A percentile compares a stretch with the other conserved stretches of the same genome.
phyloP scores from a whole-genome alignment of 2,888 invertebrate genomes.

The Meliscaeva auricollis region DNA sequence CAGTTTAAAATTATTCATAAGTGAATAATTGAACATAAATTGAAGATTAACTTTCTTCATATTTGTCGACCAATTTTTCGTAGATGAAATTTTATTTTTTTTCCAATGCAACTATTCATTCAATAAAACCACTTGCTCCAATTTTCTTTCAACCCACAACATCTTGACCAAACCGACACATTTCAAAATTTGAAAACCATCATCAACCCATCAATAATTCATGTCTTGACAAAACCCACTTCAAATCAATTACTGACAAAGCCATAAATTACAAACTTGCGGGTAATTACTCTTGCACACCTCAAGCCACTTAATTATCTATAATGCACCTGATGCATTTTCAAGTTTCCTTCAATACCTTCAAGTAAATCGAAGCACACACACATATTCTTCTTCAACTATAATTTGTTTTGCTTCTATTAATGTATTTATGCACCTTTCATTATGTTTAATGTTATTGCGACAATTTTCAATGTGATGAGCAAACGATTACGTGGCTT shows the following conservation, averaged over 20 bases:
- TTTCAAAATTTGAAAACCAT: neutral
- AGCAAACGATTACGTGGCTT: slow-evolving; percentile 40
- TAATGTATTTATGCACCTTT: slow-evolving; percentile 18
- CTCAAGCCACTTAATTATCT: slow-evolving; percentile 68
- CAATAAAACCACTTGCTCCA: too few species aligned
- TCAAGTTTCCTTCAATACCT: slow-evolving; percentile 6
- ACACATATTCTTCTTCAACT: neutral
- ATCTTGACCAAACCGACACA: neutral
- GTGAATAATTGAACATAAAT: too few species aligned
- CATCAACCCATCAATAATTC: neutral
- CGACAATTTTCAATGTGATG: slow-evolving; percentile 46
- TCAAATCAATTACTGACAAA: slow-evolving; percentile 71
- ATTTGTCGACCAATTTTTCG: too few species aligned
- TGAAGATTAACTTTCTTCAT: too few species aligned
- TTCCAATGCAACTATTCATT: too few species aligned
- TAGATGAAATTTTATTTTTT: too few species aligned
- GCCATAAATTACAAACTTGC: slow-evolving; percentile 75
- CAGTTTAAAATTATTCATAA: too few species aligned
- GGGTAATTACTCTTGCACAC: slow-evolving; percentile 70
- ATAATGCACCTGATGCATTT: slow-evolving; percentile 56
- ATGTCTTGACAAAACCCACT: slow-evolving; percentile 24
- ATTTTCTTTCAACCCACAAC: too few species aligned
- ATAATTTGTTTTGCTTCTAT: neutral
- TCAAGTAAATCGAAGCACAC: slow-evolving; percentile 23
- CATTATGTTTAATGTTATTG: slow-evolving; percentile 44